These are phyloP conservation scores for Mola mola DNA, from an alignment of 2,113 vertebrate species.

Conservation along the genomic window DNA sequence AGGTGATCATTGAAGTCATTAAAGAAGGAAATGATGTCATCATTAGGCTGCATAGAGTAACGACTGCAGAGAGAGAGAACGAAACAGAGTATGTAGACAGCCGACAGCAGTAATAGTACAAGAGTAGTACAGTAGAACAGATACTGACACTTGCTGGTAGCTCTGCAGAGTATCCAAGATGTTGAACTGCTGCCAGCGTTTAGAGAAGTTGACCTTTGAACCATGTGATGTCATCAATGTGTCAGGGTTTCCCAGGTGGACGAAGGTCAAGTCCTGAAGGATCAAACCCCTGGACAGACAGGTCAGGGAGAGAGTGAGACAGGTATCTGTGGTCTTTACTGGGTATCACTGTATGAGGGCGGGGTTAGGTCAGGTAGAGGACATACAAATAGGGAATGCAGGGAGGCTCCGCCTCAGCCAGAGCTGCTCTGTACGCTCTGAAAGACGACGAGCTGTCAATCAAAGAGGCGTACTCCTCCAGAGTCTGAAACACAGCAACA, in stretches of 20 bases:
- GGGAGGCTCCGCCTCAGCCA: conserved; percentile 92
- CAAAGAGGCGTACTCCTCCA: conserved; percentile 93
- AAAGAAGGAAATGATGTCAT: conserved; percentile 94
- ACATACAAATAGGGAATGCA: conserved; percentile 96
- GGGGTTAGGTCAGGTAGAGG: not conserved
- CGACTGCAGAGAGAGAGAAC: conserved; percentile 8
- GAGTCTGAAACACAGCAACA: conserved; percentile 67
- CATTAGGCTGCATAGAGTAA: conserved; percentile 85
- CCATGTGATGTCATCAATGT: conserved; percentile 75
- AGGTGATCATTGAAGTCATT: conserved; percentile 96
- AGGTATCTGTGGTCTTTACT: not conserved
- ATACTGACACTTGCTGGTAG: conserved; percentile 93
- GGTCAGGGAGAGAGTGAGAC: not conserved
- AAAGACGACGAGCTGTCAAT: conserved; percentile 98
- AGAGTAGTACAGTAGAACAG: not conserved
- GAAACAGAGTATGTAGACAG: not conserved
- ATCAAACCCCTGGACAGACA: conserved; percentile 72
- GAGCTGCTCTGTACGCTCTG: conserved; percentile 91
- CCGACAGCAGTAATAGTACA: not conserved
- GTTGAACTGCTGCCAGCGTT: conserved; percentile 97
- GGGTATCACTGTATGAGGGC: not conserved
- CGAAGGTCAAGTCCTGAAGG: conserved; percentile 95
- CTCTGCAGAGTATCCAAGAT: conserved; percentile 93
- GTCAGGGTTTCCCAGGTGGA: conserved; percentile 96
- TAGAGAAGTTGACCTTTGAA: conserved; percentile 94